Base-by-base conservation (phyloP, 2,113 vertebrate genomes). In the Campylorhamphus procurvoides region DNA sequence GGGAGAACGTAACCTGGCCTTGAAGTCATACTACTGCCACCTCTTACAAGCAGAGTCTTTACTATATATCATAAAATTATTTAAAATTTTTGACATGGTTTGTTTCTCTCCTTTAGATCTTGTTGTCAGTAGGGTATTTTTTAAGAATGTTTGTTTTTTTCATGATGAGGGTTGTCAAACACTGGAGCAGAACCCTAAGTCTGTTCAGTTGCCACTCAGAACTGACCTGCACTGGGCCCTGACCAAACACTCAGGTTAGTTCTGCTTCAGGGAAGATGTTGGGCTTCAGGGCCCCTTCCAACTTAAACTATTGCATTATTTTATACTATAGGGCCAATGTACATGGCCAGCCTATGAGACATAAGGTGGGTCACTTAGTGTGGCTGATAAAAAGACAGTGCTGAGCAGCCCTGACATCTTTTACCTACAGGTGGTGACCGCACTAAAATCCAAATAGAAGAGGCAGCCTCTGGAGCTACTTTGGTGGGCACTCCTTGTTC, bases 391-490 rank as follows among this genome's bases (percentile, higher is more conserved):
- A 81, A 72, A 58, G 16, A 68, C 14, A n/a, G 22, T 28, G 40
- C 35, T 77, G 63, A 96, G 69, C 92, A 96, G 33, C 67, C 86
- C 71, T 74, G 77, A 29, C 80, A n/a, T 84, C 44, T 91, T 87
- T 27, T 46, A 17, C 44, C 14, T 53, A 62, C 68, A 95, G 44
- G 78, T 91, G 74, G 84, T 92, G 69, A 49, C 33, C 93, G 23
- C 28, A 52, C 55, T 73, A 59, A 80, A 37, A 31, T 56, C 35
- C 71, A 44, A 77, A 89, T 2, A 62, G 39, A 77, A 87, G 12
- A 29, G 18, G 12, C 37, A 95, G 44, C n/a, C 40, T 55, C 46
- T 91, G 84, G 40, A 95, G 85, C 27, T 87, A 6, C 64, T 87
- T 90, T 66, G 93, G 55, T 24, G 44, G 5, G 50, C 69, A 55